Conservation (phyloP, 1,140 invertebrate genomes). For the Drosophila serrata region DNA sequence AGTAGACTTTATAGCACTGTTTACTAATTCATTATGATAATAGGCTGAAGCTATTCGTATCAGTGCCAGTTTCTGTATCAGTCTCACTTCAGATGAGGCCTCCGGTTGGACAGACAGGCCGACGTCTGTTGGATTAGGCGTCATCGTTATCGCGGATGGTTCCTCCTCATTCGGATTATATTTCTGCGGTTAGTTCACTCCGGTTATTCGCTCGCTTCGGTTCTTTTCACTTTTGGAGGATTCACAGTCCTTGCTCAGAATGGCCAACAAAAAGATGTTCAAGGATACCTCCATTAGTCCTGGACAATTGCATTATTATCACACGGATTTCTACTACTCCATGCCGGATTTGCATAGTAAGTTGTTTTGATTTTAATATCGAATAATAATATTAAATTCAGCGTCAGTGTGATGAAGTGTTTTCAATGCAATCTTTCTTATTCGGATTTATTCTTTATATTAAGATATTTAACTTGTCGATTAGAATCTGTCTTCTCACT, state of each 20-base stretch:
- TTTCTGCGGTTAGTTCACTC: conserved; percentile 44
- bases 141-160: conserved; percentile 48
- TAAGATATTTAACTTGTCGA: not conserved
- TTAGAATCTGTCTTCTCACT: conserved; percentile 12
- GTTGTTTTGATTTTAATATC: not conserved
- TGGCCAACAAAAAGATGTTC: conserved; percentile 48
- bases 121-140: conserved; percentile 40
- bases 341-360: conserved; percentile 79
- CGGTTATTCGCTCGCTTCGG: conserved; percentile 42
- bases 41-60: conserved; percentile 53
- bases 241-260: conserved; percentile 13
- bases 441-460: not conserved
- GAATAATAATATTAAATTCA: not conserved
- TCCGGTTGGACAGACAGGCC: conserved; percentile 12
- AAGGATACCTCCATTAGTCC: conserved; percentile 61
- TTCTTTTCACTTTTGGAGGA: conserved; percentile 13
- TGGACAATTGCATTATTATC: conserved; percentile 75
- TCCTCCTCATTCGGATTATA: conserved; percentile 45
- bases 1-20: conserved; percentile 55
- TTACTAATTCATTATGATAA: conserved; percentile 60
- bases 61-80: conserved; percentile 53
- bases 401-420: conserved; percentile 5
- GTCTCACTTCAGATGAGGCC: conserved; percentile 4
- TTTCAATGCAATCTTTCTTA: not conserved
- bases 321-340: conserved; percentile 81